These are phyloP conservation scores for Melanophora roralis DNA, from an alignment of 2,888 invertebrate genomes.

Conservation along the genomic window DNA sequence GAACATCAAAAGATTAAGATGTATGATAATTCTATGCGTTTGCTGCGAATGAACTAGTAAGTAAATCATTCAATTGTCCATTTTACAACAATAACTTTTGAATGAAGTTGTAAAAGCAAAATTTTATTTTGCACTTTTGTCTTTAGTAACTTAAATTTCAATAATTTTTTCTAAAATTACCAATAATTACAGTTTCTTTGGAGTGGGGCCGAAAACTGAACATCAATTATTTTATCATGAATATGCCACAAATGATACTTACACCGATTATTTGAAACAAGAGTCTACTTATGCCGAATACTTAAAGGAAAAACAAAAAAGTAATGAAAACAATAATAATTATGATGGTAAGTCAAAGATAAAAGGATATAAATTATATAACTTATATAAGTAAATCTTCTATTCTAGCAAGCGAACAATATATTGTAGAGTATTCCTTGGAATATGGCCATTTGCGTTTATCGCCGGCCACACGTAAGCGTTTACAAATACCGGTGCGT, in stretches of 20 bases:
- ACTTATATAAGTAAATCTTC: too few species aligned
- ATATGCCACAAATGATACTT: slow-evolving; percentile 69
- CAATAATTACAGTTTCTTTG: slow-evolving; percentile 68
- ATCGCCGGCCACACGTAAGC: slow-evolving; percentile 89
- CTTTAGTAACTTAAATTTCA: too few species aligned
- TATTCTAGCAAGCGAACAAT: slow-evolving; percentile 86
- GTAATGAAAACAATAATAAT: slow-evolving; percentile 27
- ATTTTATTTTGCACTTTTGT: background rate
- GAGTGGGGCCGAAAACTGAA: slow-evolving; percentile 73
- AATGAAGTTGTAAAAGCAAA: background rate
- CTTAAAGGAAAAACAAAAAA: slow-evolving; percentile 59
- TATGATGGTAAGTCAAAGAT: slow-evolving; percentile 32
- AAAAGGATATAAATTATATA: too few species aligned
- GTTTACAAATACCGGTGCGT: slow-evolving; percentile 93
- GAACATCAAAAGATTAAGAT: slow-evolving; percentile 67
- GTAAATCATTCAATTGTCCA: slow-evolving; percentile 22
- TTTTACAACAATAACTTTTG: too few species aligned
- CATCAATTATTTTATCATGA: slow-evolving; percentile 68
- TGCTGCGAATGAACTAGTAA: slow-evolving; percentile 70
- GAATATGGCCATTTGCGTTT: slow-evolving; percentile 97
- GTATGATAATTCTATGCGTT: slow-evolving; percentile 69
- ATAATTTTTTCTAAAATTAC: background rate
- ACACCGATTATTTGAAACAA: slow-evolving; percentile 69
- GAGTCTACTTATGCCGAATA: slow-evolving; percentile 59
- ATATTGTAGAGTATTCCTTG: slow-evolving; percentile 97